Evolutionary conservation across 1,140 invertebrate species (phyloP), one percentile per base, ranked within the genome.

Genomic region (Drosophila yakuba): DNA sequence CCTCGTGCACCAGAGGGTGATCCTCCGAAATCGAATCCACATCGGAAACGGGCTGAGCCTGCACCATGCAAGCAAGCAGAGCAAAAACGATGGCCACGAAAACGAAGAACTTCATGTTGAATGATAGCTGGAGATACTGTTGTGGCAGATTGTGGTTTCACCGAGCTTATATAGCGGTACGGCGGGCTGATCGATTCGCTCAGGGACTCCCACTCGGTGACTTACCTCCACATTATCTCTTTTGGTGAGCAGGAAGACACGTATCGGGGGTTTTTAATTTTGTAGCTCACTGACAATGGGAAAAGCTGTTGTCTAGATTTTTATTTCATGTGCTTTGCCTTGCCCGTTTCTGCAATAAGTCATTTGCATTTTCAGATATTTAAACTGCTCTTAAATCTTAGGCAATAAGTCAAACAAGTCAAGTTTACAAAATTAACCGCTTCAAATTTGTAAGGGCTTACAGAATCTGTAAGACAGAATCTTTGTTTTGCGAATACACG

Each of bases 201-300:
- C 11, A 64, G 78, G 78, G 59, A 58, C 52, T 74, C 78, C 78
- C 78, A 61, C 7, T 20, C 3, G 64, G 52, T 69, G 64, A 76
- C 44, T 62, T 59, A 55, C 44, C 58, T 43, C 7, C 5, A n/a
- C 41, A 44, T 57, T 74, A 48, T 58, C 15, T 25, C 41, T 47
- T 58, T 50, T 76, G 38, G 28, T 39, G 54, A 69, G 38, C 72
- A 56, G 43, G 54, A 39, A 54, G 43, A 48, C 52, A 56, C 52
- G 38, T 48, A 35, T 43, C 25, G 74, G 69, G 74, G 74, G 41
- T 67, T 76, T 76, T 76, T 28, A 28, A 17, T 17, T 20, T 32
- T 54, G 15, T 3, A 35, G 11, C 10, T 39, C 8, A 12, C 10
- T 35, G 60, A 17, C 11, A 64, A 67, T 51, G 45, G 45, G 38